phyloP scores from a whole-genome alignment of 2,113 vertebrate species.

The Tragelaphus imberbis region DNA sequence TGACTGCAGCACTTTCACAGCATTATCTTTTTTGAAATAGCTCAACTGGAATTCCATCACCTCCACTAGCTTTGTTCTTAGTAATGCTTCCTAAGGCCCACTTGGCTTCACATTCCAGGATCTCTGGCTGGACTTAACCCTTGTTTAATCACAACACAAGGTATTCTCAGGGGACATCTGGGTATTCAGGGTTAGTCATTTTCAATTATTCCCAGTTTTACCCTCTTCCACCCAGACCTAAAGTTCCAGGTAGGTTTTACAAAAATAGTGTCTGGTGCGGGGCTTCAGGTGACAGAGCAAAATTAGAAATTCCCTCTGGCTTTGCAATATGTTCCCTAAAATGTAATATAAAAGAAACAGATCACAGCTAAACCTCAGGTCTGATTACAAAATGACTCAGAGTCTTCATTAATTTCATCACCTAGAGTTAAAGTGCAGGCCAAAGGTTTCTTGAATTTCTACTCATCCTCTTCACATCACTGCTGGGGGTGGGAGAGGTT shows the following conservation, averaged over 20 bases:
- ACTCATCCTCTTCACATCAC: not conserved
- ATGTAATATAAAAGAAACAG: not conserved
- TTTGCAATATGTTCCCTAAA: not conserved
- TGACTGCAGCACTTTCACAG: not conserved
- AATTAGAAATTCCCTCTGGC: not conserved
- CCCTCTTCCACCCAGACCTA: not conserved
- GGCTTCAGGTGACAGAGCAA: not conserved
- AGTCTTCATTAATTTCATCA: not conserved
- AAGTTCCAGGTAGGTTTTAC: not conserved
- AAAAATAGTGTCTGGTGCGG: not conserved
- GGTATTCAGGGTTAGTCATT: not conserved
- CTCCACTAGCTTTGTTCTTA: not conserved
- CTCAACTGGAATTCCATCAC: not conserved
- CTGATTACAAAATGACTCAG: not conserved
- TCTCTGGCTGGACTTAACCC: not conserved
- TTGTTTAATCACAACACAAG: not conserved
- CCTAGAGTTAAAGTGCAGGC: not conserved
- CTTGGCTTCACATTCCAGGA: not conserved
- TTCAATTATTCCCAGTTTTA: not conserved
- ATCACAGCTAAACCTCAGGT: not conserved
- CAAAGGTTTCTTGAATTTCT: not conserved
- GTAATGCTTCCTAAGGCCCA: not conserved
- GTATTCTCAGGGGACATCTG: not conserved
- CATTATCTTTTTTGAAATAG: not conserved
- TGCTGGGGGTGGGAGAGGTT: not conserved